Evolutionary conservation across 2,113 vertebrate species (phyloP).

Genomic region (Cnemophilus loriae): DNA sequence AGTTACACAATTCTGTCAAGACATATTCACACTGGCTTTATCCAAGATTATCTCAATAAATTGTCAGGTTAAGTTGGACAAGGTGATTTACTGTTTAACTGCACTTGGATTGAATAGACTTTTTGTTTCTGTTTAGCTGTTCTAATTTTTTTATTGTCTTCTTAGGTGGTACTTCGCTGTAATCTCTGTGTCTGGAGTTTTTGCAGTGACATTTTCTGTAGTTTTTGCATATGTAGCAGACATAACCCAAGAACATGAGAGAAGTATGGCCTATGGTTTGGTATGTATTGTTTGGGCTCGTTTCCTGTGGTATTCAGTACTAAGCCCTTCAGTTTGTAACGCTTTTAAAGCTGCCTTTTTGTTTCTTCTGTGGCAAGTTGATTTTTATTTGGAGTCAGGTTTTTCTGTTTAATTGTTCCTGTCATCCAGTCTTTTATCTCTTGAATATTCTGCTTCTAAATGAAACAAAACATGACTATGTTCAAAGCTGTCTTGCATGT

Average conservation of each 20-base stretch:
- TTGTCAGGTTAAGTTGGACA: background rate
- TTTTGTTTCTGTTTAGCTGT: background rate
- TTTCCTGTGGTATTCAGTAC: background rate
- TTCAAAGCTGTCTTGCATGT: background rate
- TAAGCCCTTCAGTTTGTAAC: background rate
- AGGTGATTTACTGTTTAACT: background rate
- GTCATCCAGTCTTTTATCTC: background rate
- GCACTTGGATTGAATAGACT: background rate
- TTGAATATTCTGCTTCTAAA: background rate
- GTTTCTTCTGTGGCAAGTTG: background rate
- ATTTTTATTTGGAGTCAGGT: background rate
- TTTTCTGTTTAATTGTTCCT: background rate
- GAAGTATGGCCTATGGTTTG: conserved; percentile 89
- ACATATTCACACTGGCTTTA: background rate
- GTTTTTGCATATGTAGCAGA: conserved; percentile 90
- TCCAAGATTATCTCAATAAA: background rate
- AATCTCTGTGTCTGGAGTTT: conserved; percentile 87
- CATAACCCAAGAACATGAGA: conserved; percentile 88
- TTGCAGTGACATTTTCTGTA: conserved; percentile 88
- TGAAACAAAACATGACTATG: rapidly evolving
- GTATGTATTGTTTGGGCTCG: conserved; percentile 62
- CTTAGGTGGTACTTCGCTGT: conserved; percentile 89
- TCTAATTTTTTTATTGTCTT: background rate
- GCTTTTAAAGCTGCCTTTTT: background rate
- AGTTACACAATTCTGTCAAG: rapidly evolving